Evolutionary conservation across 2,113 vertebrate genomes (phyloP).

Genomic region (Nasalis larvatus): DNA sequence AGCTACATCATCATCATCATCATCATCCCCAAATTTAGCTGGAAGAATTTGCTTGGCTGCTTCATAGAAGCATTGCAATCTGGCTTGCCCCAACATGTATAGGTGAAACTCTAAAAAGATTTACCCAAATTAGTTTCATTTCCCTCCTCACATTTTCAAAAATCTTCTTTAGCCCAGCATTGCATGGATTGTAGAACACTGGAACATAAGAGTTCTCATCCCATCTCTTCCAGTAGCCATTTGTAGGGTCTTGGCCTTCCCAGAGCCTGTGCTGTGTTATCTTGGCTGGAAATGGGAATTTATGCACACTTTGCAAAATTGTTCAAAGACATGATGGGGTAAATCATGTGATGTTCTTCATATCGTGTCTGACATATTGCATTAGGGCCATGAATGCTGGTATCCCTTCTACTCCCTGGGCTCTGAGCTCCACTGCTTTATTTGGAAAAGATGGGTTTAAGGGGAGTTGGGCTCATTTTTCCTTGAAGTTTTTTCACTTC

Average conservation of each 20-base stretch:
- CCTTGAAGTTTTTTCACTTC: not conserved
- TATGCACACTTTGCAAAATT: not conserved
- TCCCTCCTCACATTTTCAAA: not conserved
- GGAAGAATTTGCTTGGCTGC: not conserved
- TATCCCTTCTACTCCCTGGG: accelerated
- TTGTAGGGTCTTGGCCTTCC: not conserved
- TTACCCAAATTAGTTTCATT: not conserved
- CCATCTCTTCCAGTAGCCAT: not conserved
- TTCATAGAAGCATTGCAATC: not conserved
- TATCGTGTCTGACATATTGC: too few species aligned
- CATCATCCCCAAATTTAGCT: not conserved
- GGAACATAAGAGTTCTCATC: not conserved
- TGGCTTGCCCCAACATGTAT: not conserved
- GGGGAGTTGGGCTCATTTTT: not conserved
- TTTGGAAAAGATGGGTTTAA: not conserved
- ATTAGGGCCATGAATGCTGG: not conserved
- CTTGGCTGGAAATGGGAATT: not conserved
- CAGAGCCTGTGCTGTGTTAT: not conserved
- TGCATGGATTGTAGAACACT: not conserved
- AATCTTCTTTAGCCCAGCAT: not conserved
- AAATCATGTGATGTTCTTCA: not conserved
- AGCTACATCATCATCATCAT: not conserved
- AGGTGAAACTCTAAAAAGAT: not conserved
- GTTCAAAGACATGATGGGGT: not conserved
- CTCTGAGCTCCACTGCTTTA: not conserved